Percentiles rank a stretch among this genome's conserved stretches.
Evolutionary conservation across 2,113 vertebrate species (phyloP).

Genomic region (Phrynosoma blainvillii): DNA sequence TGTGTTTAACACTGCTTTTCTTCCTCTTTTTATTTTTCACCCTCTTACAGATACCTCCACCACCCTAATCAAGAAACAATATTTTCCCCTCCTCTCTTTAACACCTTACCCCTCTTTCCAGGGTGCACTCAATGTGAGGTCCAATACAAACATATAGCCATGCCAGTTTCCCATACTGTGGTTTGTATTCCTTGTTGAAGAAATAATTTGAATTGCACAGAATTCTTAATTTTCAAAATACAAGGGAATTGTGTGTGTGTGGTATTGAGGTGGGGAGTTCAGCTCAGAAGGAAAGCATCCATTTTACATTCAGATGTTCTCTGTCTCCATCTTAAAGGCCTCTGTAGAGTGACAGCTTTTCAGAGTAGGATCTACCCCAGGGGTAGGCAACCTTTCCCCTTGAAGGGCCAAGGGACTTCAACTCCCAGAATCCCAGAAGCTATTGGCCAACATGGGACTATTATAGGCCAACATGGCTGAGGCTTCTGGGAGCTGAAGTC

Average conservation of each 20-base stretch:
- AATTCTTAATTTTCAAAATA: neutral
- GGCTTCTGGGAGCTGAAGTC: too few relatives aligned
- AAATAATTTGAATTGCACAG: too few relatives aligned
- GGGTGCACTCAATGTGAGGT: neutral
- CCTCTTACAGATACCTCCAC: too few relatives aligned
- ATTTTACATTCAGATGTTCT: neutral
- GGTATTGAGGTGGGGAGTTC: too few relatives aligned
- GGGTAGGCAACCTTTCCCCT: too few relatives aligned
- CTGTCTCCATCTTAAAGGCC: fast-evolving
- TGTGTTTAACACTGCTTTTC: neutral
- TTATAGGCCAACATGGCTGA: too few relatives aligned
- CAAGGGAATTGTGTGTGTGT: neutral
- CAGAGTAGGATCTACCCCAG: too few relatives aligned
- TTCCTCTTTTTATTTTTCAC: neutral
- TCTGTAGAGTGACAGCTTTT: too few relatives aligned
- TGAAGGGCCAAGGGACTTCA: too few relatives aligned
- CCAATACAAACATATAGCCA: neutral
- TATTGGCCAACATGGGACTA: too few relatives aligned
- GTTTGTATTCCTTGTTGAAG: neutral
- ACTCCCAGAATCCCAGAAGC: too few relatives aligned
- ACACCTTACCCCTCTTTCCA: neutral
- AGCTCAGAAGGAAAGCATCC: neutral
- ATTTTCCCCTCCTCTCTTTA: neutral
- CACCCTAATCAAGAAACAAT: neutral
- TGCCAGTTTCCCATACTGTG: neutral